phyloP scores from a whole-genome alignment of 2,888 invertebrate species.

The Epinotia ramella region DNA sequence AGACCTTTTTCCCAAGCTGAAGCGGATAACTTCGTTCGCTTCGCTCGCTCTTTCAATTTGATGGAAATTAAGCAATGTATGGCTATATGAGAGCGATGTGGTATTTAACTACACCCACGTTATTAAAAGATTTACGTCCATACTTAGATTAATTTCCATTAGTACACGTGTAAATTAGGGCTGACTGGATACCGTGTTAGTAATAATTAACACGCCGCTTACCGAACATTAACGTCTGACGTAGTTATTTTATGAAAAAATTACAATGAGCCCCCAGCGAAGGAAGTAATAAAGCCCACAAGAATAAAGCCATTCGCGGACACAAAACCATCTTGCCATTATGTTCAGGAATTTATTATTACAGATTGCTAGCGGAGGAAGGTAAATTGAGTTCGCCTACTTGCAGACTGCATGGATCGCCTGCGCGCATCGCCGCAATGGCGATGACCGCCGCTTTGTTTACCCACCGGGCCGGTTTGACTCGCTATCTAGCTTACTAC shows the following conservation, averaged over 20 bases:
- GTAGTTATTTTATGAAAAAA: constrained; percentile 25
- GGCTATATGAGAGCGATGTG: constrained; percentile 24
- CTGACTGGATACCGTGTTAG: constrained; percentile 19
- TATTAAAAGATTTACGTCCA: constrained; percentile 28
- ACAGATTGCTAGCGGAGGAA: constrained; percentile 41
- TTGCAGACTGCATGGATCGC: constrained; percentile 44
- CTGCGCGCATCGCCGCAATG: constrained; percentile 54
- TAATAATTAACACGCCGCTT: constrained; percentile 27
- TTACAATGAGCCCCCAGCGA: constrained; percentile 13
- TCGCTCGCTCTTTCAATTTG: not conserved
- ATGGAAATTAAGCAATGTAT: constrained; percentile 15
- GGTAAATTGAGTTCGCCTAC: constrained; percentile 42
- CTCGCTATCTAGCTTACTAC: constrained; percentile 26
- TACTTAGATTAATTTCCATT: not conserved
- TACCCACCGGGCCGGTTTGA: constrained; percentile 60
- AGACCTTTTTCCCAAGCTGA: no score
- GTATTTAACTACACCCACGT: constrained; percentile 29
- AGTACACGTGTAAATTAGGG: constrained; percentile 25
- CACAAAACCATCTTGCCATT: constrained; percentile 41
- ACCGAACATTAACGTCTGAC: constrained; percentile 1
- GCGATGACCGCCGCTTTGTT: constrained; percentile 75
- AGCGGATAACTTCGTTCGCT: no score
- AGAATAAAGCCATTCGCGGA: constrained; percentile 36
- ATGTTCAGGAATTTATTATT: constrained; percentile 42
- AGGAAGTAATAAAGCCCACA: constrained; percentile 40